Evolutionary conservation across 2,113 vertebrate species (phyloP).

Genomic region (Leptodactylus fuscus): DNA sequence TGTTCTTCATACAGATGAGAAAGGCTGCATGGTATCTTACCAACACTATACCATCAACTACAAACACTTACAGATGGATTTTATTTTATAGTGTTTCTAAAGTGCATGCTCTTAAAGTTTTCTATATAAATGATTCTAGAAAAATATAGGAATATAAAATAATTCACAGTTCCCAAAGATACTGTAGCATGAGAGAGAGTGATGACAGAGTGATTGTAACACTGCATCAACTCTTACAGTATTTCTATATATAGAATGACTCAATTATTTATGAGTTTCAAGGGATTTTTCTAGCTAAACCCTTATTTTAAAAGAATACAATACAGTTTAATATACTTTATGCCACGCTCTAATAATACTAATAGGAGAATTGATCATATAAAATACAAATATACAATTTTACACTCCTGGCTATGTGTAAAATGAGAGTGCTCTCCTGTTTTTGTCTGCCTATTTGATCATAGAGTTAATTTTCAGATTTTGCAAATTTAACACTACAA

Average conservation of each 20-base stretch:
- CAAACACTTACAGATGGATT: neutral
- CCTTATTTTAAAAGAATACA: too few species aligned
- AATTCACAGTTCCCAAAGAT: neutral
- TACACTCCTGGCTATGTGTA: too few species aligned
- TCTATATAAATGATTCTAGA: neutral
- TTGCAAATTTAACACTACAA: too few species aligned
- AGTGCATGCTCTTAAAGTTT: neutral
- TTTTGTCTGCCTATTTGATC: too few species aligned
- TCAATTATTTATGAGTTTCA: neutral
- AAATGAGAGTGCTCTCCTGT: too few species aligned
- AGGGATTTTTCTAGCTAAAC: neutral
- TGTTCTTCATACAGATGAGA: slow-evolving; percentile 14
- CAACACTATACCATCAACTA: slow-evolving; percentile 12
- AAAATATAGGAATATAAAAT: neutral
- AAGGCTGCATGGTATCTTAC: slow-evolving; percentile 15
- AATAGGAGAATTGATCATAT: too few species aligned
- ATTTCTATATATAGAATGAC: neutral
- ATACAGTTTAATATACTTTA: neutral
- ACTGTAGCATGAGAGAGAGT: neutral
- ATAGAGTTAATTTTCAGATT: too few species aligned
- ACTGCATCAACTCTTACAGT: neutral
- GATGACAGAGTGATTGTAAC: neutral
- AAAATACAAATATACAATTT: too few species aligned
- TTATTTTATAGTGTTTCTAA: slow-evolving; percentile 6
- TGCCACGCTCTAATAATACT: neutral